Conservation (phyloP, 2,113 vertebrate species). For the Eurystomus gularis region DNA sequence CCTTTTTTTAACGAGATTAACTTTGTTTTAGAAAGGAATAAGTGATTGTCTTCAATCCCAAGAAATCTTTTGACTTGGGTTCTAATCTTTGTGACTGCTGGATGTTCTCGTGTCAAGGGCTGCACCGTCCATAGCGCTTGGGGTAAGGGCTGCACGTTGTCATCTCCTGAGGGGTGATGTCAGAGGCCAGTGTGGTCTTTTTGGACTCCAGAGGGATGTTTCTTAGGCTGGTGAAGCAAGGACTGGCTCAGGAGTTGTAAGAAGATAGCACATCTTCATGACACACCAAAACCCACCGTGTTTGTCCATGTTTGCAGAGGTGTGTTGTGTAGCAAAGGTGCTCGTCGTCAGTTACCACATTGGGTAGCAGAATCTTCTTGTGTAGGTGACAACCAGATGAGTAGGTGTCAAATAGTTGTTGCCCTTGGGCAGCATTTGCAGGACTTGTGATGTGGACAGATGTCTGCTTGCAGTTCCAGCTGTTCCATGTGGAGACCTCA, state of each 20-base stretch:
- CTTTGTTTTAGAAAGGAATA: not conserved
- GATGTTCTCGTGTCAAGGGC: not conserved
- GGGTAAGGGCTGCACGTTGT: not conserved
- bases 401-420: accelerated
- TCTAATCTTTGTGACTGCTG: not conserved
- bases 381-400: not conserved
- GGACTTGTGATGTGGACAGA: not conserved
- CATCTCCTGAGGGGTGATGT: not conserved
- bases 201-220: not conserved
- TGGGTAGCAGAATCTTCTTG: not conserved
- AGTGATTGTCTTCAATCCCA: not conserved
- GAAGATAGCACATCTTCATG: not conserved
- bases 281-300: not conserved
- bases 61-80: not conserved
- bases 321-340: not conserved
- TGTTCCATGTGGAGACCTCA: no score
- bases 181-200: not conserved
- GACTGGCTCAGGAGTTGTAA: not conserved
- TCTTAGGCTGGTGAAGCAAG: not conserved
- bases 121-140: not conserved
- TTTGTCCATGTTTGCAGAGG: not conserved
- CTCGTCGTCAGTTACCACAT: no score
- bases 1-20: conserved; percentile 7
- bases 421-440: not conserved
- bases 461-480: not conserved